Percentiles rank a stretch among this genome's conserved stretches.
phyloP scores from a whole-genome alignment of 1,140 invertebrate genomes.

The Samia ricini region DNA sequence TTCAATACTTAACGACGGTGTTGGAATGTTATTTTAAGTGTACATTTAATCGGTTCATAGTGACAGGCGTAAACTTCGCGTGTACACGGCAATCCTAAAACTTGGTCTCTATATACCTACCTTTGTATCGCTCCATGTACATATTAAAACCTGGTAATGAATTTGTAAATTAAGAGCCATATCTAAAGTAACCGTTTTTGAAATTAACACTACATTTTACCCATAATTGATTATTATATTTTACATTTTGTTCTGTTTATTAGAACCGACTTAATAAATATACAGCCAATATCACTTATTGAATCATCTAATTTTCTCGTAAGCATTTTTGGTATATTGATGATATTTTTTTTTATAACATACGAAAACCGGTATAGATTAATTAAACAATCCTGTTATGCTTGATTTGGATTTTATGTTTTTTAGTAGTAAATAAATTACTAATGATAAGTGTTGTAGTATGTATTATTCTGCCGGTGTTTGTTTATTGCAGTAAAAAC shows the following conservation, averaged over 20 bases:
- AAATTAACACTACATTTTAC: slow-evolving; percentile 9
- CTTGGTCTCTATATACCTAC: slow-evolving; percentile 11
- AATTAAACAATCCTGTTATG: too few species aligned
- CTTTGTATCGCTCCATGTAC: slow-evolving; percentile 19
- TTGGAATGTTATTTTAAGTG: slow-evolving; percentile 30
- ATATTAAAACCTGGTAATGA: slow-evolving; percentile 19
- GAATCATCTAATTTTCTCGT: too few species aligned
- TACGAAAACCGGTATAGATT: too few species aligned
- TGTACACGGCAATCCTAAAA: slow-evolving; percentile 39
- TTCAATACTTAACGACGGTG: slow-evolving; percentile 19
- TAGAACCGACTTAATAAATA: too few species aligned
- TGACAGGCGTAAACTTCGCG: slow-evolving; percentile 41
- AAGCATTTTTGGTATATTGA: too few species aligned
- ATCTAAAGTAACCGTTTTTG: slow-evolving; percentile 15
- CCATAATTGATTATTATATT: slow-evolving; percentile 4
- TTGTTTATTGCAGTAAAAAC: too few species aligned
- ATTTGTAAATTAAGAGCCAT: slow-evolving; percentile 15
- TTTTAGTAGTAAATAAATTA: too few species aligned
- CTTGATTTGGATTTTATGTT: too few species aligned
- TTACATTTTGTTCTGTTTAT: background rate
- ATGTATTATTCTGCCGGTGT: too few species aligned
- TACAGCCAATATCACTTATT: too few species aligned
- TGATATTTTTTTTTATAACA: too few species aligned
- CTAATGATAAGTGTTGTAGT: too few species aligned
- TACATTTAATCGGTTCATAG: slow-evolving; percentile 33